These are phyloP conservation scores for Spicauda simplicius DNA, from an alignment of 2,888 invertebrate genomes.

Conservation along the genomic window DNA sequence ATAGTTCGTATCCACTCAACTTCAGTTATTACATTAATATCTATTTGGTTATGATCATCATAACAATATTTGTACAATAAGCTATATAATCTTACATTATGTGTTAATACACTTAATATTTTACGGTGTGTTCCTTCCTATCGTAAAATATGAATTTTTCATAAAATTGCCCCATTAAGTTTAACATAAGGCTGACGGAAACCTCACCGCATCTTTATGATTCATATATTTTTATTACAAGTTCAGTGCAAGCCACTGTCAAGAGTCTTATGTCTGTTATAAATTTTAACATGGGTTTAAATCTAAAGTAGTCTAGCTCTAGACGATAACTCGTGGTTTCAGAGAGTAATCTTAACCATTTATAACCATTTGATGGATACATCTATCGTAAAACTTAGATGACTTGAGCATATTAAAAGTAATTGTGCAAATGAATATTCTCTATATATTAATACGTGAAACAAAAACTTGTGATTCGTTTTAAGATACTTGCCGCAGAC, in stretches of 20 bases:
- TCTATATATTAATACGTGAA: too few species aligned
- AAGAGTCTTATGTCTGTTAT: conserved; percentile 9
- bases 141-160: conserved; percentile 13
- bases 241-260: conserved; percentile 11
- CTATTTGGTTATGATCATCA: neutral
- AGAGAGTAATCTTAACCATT: neutral
- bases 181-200: conserved; percentile 14
- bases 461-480: too few species aligned
- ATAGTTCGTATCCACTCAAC: neutral
- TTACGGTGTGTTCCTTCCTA: conserved; percentile 6
- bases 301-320: conserved; percentile 6
- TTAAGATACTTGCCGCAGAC: too few species aligned
- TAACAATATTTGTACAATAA: neutral
- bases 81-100: neutral
- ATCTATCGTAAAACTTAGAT: neutral
- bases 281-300: conserved; percentile 5
- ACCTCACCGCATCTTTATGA: conserved; percentile 18
- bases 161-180: conserved; percentile 18
- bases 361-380: neutral
- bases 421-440: too few species aligned
- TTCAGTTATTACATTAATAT: neutral
- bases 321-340: neutral
- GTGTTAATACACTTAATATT: neutral
- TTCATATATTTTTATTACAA: conserved; percentile 26
- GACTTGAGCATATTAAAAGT: too few species aligned